Evolutionary conservation across 2,113 vertebrate genomes (phyloP).

Genomic region (Tamias sibiricus): DNA sequence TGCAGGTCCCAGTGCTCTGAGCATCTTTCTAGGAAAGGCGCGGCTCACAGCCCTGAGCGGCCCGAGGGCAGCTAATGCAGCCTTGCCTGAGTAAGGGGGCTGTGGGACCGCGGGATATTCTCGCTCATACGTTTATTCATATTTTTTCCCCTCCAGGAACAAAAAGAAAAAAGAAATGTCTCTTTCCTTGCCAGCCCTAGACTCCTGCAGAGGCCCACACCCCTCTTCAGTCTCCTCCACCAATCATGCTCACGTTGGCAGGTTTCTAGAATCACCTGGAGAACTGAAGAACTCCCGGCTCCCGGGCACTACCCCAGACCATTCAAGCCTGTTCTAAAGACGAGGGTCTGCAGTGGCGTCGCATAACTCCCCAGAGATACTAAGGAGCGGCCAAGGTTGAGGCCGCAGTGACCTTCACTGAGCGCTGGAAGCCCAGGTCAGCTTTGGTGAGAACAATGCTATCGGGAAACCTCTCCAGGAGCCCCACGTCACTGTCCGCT

Average conservation of each 20-base stretch:
- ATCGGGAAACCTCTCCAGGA: rapidly evolving
- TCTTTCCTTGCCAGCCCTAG: not conserved
- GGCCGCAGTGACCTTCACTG: rapidly evolving
- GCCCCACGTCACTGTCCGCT: rapidly evolving
- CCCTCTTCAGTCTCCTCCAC: not conserved
- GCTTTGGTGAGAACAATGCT: not conserved
- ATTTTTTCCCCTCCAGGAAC: not conserved
- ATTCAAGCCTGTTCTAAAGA: too few species aligned
- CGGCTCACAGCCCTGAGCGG: rapidly evolving
- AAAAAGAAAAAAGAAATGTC: not conserved
- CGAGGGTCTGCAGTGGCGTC: not conserved
- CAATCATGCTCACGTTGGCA: not conserved
- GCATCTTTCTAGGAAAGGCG: rapidly evolving
- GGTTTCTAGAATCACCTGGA: not conserved
- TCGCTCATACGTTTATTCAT: not conserved
- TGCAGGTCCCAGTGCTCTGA: rapidly evolving
- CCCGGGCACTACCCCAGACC: not conserved
- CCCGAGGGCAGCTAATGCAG: rapidly evolving
- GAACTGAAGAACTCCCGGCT: not conserved
- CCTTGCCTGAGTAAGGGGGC: rapidly evolving
- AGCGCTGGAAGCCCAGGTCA: not conserved
- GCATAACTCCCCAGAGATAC: not conserved
- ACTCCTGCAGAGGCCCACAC: not conserved
- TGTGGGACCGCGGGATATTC: not conserved
- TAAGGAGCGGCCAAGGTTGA: too few species aligned